A percentile compares a stretch with the other conserved stretches of the same genome.
These are phyloP conservation scores for Cranoglanis bouderius DNA, from an alignment of 2,113 vertebrate species.

Conservation along the genomic window DNA sequence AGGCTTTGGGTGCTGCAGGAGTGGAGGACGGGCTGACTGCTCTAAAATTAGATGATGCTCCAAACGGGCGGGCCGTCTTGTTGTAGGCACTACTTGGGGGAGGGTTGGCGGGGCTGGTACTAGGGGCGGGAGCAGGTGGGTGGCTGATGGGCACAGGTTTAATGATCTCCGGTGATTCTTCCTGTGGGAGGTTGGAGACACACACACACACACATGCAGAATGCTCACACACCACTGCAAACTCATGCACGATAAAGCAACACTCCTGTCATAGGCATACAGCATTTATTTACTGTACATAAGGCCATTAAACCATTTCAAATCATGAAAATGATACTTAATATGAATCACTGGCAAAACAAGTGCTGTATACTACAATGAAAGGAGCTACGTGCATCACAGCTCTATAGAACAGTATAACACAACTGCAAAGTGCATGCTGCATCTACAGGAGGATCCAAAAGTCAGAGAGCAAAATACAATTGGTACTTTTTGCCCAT, in stretches of 20 bases:
- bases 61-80: slow-evolving; percentile 93
- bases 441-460: slow-evolving; percentile 2
- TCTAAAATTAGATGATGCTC: slow-evolving; percentile 61
- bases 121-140: slow-evolving; percentile 70
- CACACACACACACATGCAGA: slow-evolving; percentile 68
- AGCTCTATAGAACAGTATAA: slow-evolving; percentile 41
- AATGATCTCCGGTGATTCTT: slow-evolving; percentile 87
- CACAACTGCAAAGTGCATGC: slow-evolving; percentile 28
- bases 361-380: slow-evolving; percentile 13
- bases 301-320: neutral
- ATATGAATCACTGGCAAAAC: neutral
- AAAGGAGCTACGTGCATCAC: slow-evolving; percentile 10
- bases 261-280: slow-evolving; percentile 4
- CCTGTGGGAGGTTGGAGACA: slow-evolving; percentile 78
- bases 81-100: slow-evolving; percentile 81
- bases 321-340: neutral
- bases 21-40: slow-evolving; percentile 49
- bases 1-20: slow-evolving; percentile 80
- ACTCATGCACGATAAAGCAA: slow-evolving; percentile 54
- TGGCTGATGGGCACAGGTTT: slow-evolving; percentile 91
- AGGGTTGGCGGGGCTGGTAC: slow-evolving; percentile 75
- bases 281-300: neutral
- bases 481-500: neutral
- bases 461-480: neutral
- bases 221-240: slow-evolving; percentile 60